Conservation (phyloP, 2,113 vertebrate species). For the Potamarius usumacintae region DNA sequence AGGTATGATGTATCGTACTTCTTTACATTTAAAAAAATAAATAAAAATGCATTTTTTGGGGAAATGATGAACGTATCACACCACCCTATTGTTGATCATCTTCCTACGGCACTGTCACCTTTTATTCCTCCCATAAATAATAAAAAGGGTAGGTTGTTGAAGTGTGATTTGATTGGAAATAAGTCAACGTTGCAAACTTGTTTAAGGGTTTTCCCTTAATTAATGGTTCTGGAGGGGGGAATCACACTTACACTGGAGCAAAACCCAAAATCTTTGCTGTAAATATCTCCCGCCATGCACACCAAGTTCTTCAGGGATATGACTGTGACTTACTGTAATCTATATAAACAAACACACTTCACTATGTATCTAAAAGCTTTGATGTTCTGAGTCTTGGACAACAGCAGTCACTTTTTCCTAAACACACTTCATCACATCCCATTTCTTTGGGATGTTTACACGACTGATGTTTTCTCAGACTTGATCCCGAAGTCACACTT, state of each 20-base stretch:
- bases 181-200: not conserved
- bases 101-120: not conserved
- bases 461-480: not conserved
- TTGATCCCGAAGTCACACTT: not conserved
- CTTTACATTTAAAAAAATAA: not conserved
- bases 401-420: not conserved
- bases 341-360: not conserved
- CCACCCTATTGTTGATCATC: not conserved
- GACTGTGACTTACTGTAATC: not conserved
- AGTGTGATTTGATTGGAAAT: not conserved
- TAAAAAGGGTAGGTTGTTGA: not conserved
- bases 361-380: not conserved
- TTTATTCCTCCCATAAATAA: not conserved
- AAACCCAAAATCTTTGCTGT: not conserved
- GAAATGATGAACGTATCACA: not conserved
- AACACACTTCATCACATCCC: not conserved
- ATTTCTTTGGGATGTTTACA: not conserved
- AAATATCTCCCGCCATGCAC: not conserved
- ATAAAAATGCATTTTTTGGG: not conserved
- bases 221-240: not conserved
- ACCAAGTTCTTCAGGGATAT: not conserved
- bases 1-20: not conserved
- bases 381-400: not conserved
- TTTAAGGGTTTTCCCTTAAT: not conserved
- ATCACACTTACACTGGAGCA: not conserved